A percentile compares a stretch with the other conserved stretches of the same genome.
Conservation (phyloP, 2,888 invertebrate species). For the Heliconius ethilla region DNA sequence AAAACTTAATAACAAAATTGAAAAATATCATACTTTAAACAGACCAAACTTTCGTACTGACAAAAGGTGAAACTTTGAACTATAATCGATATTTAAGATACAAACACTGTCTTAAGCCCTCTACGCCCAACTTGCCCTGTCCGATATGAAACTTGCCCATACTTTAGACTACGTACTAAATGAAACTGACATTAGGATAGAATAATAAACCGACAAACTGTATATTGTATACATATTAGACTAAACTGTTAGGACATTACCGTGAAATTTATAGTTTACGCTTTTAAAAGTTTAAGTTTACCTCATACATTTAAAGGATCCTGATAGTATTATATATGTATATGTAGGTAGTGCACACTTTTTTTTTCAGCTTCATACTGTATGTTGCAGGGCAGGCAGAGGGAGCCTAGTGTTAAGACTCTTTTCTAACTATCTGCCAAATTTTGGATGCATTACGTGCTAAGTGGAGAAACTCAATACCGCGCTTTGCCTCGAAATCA, state of each 20-base stretch:
- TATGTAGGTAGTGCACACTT: background rate
- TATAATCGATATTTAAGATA: slow-evolving; percentile 6
- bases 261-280: background rate
- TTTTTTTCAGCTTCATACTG: background rate
- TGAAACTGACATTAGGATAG: slow-evolving; percentile 34
- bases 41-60: background rate
- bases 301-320: background rate
- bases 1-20: rapidly evolving
- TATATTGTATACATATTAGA: slow-evolving; percentile 17
- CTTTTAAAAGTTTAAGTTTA: background rate
- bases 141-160: slow-evolving; percentile 37
- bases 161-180: slow-evolving; percentile 34
- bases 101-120: slow-evolving; percentile 4
- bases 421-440: too few species aligned
- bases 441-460: too few species aligned
- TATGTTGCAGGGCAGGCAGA: background rate
- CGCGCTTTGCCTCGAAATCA: too few species aligned
- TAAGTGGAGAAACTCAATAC: too few species aligned
- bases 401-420: too few species aligned
- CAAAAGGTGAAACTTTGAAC: background rate
- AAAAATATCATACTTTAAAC: background rate
- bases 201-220: slow-evolving; percentile 20
- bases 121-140: slow-evolving; percentile 28
- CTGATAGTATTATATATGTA: too few species aligned
- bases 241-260: slow-evolving; percentile 25